Evolutionary conservation across 2,888 invertebrate species (phyloP), one percentile per base, ranked within the genome.

Genomic region (Lasioglossum morio): DNA sequence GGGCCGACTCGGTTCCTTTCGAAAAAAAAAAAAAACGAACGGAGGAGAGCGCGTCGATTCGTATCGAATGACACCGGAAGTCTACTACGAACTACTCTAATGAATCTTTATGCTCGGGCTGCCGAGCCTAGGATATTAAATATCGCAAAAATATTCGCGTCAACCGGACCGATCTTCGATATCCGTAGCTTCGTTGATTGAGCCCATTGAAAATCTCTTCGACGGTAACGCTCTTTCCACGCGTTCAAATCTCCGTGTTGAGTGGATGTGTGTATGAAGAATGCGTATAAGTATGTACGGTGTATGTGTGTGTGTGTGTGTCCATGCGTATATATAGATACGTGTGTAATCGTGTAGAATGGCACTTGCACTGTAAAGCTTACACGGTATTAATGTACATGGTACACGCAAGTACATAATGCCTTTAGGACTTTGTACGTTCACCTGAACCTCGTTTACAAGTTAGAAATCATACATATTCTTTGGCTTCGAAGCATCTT

Each of bases 291-390:
- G 37, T 70, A n/a, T 14, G 40, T n/a, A 37, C 34, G 69, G 37
- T 69, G n/a, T 27, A n/a, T 70, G 37, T 69, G 0, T 69, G 40
- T 34, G 16, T 34, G 16, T 63, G 63, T 1, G 19, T 66, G 34
- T 34, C 34, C 34, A 34, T 34, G 34, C 34, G 34, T 1, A 34
- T 34, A 30, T 19, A 3, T 16, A 30, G 14, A 23, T 53, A 48
- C 8, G 53, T 63, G 30, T 63, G 63, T 57, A 57, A 34, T 63
- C 77, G 57, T 66, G 75, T 83, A 86, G 75, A 86, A 90, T 87
- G 89, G 89, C 89, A 90, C 89, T 90, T 86, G 85, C 77, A 87
- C 78, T 87, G 77, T 87, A 84, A 87, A 90, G 85, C 90, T 90
- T 85, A 88, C 77, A 46, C 72, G 60, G 79, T 85, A 82, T 82